Conservation (phyloP, 2,113 vertebrate genomes). For the Hipposideros armiger region DNA sequence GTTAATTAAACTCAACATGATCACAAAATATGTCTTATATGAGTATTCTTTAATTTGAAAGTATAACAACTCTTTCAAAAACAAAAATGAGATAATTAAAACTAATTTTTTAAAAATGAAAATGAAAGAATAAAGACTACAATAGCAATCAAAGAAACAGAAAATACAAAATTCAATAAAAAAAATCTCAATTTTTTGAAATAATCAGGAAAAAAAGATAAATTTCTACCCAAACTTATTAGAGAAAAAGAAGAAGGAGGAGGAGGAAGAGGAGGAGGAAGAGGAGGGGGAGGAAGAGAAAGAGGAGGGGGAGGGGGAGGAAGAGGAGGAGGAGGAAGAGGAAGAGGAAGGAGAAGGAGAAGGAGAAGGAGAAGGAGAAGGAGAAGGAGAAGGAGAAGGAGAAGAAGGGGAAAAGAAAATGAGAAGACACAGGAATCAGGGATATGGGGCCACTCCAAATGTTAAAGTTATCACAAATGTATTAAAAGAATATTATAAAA, state of each 20-base stretch:
- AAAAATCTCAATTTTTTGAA: not conserved
- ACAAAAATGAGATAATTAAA: not conserved
- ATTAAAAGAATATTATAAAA: not conserved
- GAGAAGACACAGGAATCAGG: not conserved
- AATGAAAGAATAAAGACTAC: not conserved
- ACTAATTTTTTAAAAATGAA: not conserved
- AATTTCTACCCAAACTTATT: not conserved
- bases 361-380: too few species aligned
- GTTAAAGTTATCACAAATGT: not conserved
- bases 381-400: too few species aligned
- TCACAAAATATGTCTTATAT: not conserved
- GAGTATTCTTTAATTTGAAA: conserved; percentile 6
- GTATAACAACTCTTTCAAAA: not conserved
- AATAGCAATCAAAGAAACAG: not conserved
- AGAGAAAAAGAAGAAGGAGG: not conserved
- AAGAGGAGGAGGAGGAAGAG: too few species aligned
- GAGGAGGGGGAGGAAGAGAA: too few species aligned
- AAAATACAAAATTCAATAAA: not conserved
- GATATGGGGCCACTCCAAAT: not conserved
- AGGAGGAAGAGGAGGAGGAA: too few species aligned
- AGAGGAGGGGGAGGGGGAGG: too few species aligned
- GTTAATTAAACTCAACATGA: not conserved
- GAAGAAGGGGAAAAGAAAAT: too few species aligned
- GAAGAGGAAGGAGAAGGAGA: too few species aligned
- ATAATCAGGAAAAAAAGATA: not conserved